Evolutionary conservation across 2,797 vertebrate species (phyloP).

Genomic region (Periparus ater): DNA sequence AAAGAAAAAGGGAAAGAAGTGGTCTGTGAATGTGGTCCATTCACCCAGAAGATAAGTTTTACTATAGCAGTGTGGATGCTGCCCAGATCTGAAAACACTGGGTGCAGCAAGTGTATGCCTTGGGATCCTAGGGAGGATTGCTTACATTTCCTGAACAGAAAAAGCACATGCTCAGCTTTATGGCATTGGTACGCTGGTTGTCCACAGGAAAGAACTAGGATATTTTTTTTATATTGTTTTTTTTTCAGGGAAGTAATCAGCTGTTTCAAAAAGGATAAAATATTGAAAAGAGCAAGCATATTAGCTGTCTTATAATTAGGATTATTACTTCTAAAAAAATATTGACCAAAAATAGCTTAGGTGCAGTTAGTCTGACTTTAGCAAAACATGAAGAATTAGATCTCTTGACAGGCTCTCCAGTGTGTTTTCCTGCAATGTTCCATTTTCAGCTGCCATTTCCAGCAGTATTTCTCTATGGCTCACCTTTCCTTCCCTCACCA

Average conservation of each 20-base stretch:
- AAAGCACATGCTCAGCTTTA: neutral
- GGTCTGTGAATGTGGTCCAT: neutral
- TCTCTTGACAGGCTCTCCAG: neutral
- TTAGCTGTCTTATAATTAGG: neutral
- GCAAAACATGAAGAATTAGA: neutral
- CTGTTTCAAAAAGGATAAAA: neutral
- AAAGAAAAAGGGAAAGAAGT: neutral
- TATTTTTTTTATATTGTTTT: neutral
- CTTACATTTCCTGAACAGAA: neutral
- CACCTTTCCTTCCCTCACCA: neutral
- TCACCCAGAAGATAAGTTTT: neutral
- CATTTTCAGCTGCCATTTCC: neutral
- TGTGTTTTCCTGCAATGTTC: neutral
- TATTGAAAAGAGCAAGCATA: neutral
- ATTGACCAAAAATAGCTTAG: neutral
- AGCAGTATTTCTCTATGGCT: neutral
- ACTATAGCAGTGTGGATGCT: neutral
- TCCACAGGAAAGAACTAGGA: neutral
- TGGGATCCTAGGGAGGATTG: neutral
- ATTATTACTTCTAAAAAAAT: neutral
- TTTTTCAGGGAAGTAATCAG: neutral
- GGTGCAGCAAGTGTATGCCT: neutral
- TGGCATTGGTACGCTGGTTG: neutral
- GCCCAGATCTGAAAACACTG: neutral
- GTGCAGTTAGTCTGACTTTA: neutral